Conservation (phyloP, 2,888 invertebrate genomes). For the Lydus trimaculatus region DNA sequence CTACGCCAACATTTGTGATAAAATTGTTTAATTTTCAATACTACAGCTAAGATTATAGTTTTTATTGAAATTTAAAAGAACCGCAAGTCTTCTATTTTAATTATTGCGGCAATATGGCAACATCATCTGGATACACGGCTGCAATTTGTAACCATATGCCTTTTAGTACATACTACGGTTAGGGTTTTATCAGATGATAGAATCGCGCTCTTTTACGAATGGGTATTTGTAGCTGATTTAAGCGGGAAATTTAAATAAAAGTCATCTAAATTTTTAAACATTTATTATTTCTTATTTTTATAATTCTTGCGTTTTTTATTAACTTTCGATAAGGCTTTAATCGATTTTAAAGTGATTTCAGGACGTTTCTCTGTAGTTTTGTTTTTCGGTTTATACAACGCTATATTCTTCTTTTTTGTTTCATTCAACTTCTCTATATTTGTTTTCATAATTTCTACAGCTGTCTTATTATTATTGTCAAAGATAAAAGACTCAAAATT, state of each 20-base stretch:
- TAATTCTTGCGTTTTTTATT: not conserved
- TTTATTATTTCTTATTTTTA: not conserved
- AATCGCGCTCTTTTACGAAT: too few species aligned
- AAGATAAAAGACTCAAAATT: conserved; percentile 14
- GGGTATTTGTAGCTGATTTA: too few species aligned
- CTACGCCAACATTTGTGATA: too few species aligned
- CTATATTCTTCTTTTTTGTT: conserved; percentile 42
- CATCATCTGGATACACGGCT: too few species aligned
- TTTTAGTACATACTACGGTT: too few species aligned
- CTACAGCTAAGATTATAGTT: too few species aligned
- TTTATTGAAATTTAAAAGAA: too few species aligned
- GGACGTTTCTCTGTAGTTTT: conserved; percentile 11
- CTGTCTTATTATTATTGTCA: conserved; percentile 32
- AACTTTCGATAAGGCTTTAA: not conserved
- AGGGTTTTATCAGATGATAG: too few species aligned
- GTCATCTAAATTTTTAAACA: not conserved
- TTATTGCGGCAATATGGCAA: too few species aligned
- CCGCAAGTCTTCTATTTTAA: too few species aligned
- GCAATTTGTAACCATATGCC: too few species aligned
- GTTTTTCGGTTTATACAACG: conserved; percentile 47
- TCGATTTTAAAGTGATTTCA: not conserved
- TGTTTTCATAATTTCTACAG: conserved; percentile 27
- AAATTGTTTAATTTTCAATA: too few species aligned
- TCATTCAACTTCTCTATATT: conserved; percentile 53
- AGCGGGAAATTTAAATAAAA: not conserved